Evolutionary conservation across 2,888 invertebrate species (phyloP).

Genomic region (Melikaiella ostensackeni): DNA sequence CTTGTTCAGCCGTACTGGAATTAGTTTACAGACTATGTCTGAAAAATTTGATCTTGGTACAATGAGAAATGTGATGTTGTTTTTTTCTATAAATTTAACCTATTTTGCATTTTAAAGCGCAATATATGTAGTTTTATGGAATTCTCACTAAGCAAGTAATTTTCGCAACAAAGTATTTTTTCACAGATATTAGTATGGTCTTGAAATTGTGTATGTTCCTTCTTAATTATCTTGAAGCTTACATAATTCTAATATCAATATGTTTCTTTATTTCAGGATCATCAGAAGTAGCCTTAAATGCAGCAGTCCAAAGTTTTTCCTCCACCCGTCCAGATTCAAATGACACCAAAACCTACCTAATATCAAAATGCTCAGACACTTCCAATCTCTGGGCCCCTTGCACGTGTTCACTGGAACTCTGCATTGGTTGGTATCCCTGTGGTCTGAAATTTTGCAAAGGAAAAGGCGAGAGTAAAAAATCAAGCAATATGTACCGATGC

Average conservation of each 20-base stretch:
- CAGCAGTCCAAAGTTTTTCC: slow-evolving; percentile 86
- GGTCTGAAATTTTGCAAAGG: slow-evolving; percentile 96
- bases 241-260: no score
- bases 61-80: no score
- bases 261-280: slow-evolving; percentile 79
- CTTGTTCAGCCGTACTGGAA: no score
- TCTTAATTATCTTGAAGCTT: background rate
- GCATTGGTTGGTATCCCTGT: slow-evolving; percentile 97
- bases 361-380: slow-evolving; percentile 82
- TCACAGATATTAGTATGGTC: no score
- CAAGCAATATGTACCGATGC: slow-evolving; percentile 88
- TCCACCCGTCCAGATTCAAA: slow-evolving; percentile 70
- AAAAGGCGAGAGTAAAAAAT: slow-evolving; percentile 83
- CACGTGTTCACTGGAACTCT: slow-evolving; percentile 90
- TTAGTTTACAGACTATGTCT: no score
- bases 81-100: no score
- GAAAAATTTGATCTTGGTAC: no score
- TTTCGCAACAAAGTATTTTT: no score
- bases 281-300: slow-evolving; percentile 85
- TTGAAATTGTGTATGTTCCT: no score
- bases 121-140: no score
- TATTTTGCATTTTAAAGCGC: no score
- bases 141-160: no score
- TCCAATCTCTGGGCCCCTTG: slow-evolving; percentile 86
- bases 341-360: slow-evolving; percentile 65